Base-by-base conservation (phyloP, 2,888 invertebrate species). In the Sinotaia quadrata region DNA sequence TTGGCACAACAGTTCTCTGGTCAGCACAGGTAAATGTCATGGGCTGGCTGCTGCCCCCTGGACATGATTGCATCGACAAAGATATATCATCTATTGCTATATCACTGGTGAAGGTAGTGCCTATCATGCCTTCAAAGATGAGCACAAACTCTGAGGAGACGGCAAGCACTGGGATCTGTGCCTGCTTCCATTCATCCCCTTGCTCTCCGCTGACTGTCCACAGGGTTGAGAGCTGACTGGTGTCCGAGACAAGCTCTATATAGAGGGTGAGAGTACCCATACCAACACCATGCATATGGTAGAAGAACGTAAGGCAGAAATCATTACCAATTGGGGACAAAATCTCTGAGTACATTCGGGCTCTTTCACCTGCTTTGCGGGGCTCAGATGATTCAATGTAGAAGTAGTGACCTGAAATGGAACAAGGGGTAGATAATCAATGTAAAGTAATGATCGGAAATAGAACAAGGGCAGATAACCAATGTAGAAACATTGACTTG, bases 301-400 rank as follows among this genome's bases (percentile, higher is more conserved):
- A 87, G 82, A 83, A 85, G 78, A 87, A 86, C n/a, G 77, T 74
- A 18, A 87, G 69, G 69, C 86, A 87, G 86, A 75, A 77, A 21
- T 70, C 72, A 8, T 67, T 44, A 18, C 75, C 69, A n/a, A 24
- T 70, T 41, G 61, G 34, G 4, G 66, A 56, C 62, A 76, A 79
- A 44, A 65, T 60, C 7, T 80, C 80, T 57, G 80, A 79, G 27
- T 75, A 72, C 12, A 84, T 73, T 31, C 90, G 85, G 0, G 92
- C 91, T 36, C 87, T 85, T 78, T 92, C 91, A 1, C 91, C 91
- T 4, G 90, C 90, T 72, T 89, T 81, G 54, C 91, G 86, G 0
- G 91, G 91, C 74, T 89, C 90, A 4, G 90, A 80, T 4, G 80
- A 68, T 63, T 83, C 82, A 29, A 81, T 78, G 70, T 80, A 81